These are phyloP conservation scores for Hyla sarda DNA, from an alignment of 2,113 vertebrate species.

Conservation along the genomic window DNA sequence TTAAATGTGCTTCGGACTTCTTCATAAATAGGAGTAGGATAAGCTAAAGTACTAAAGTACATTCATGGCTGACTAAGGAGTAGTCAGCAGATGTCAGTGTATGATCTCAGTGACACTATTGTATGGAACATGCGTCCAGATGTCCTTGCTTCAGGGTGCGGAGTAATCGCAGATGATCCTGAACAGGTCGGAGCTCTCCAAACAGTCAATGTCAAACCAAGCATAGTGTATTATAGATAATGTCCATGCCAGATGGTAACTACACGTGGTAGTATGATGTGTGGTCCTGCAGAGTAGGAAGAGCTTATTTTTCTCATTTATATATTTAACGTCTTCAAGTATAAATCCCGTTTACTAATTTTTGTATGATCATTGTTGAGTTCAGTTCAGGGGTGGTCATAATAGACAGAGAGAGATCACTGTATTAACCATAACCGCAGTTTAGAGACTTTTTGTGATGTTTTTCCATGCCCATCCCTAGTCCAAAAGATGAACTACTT, in stretches of 20 bases:
- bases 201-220: background rate
- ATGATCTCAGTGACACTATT: background rate
- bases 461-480: too few relatives aligned
- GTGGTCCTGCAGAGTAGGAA: background rate
- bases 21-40: background rate
- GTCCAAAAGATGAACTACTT: too few relatives aligned
- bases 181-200: slow-evolving; percentile 2
- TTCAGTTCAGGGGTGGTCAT: background rate
- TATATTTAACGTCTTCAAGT: background rate
- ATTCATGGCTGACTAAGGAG: background rate
- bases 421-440: too few relatives aligned
- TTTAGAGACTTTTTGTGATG: too few relatives aligned
- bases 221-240: background rate
- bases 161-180: slow-evolving; percentile 18
- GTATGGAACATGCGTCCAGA: background rate
- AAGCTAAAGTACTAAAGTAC: background rate
- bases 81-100: background rate
- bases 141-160: slow-evolving; percentile 9
- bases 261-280: background rate
- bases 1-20: background rate
- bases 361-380: background rate
- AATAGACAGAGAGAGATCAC: too few relatives aligned
- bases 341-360: background rate
- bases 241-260: background rate
- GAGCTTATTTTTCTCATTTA: background rate